These are phyloP conservation scores for Hystrix brachyura DNA, from an alignment of 2,113 vertebrate species.

Conservation along the genomic window DNA sequence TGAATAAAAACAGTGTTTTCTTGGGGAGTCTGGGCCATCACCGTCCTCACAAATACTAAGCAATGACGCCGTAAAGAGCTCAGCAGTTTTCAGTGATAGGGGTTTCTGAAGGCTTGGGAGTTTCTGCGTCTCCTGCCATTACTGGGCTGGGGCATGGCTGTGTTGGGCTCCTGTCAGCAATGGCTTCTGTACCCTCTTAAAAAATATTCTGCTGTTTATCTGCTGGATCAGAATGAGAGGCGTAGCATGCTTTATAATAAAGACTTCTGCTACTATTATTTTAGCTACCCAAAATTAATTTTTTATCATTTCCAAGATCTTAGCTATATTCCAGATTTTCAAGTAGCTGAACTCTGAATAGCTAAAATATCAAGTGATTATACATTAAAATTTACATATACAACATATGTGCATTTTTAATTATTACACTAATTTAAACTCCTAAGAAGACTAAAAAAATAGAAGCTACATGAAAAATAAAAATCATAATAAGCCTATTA, in stretches of 20 bases:
- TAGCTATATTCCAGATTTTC: conserved; percentile 60
- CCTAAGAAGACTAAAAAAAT: neutral
- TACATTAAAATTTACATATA: conserved; percentile 56
- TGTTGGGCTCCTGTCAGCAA: neutral
- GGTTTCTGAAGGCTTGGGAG: neutral
- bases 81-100: accelerated
- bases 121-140: neutral
- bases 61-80: accelerated
- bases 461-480: conserved; percentile 51
- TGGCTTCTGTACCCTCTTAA: neutral
- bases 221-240: neutral
- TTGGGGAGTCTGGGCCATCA: neutral
- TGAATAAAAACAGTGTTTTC: neutral
- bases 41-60: neutral
- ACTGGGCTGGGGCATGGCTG: accelerated
- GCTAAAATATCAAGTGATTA: conserved; percentile 28
- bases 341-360: conserved; percentile 59
- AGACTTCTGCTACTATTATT: neutral
- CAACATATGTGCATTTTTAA: conserved; percentile 36
- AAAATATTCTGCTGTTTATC: neutral
- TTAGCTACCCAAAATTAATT: conserved; percentile 17
- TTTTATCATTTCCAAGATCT: conserved; percentile 58
- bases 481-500: conserved; percentile 48
- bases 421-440: conserved; percentile 60
- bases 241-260: neutral